A percentile compares a stretch with the other conserved stretches of the same genome.
phyloP scores from a whole-genome alignment of 2,113 vertebrate genomes.

The Corythornis vintsioides region DNA sequence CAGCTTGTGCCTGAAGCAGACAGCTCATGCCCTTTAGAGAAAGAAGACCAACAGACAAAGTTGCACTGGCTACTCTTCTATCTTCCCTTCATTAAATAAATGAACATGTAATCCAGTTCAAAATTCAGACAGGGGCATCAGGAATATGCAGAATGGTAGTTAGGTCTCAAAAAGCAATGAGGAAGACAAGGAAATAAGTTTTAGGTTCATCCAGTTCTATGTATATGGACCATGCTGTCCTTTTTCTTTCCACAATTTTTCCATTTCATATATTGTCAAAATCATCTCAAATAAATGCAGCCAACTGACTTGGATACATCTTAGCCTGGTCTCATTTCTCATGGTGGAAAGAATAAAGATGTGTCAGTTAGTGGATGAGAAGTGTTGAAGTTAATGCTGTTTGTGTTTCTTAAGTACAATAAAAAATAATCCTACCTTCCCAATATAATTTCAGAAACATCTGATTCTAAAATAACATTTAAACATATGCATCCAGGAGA shows the following conservation, averaged over 20 bases:
- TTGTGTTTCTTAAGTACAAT: background rate
- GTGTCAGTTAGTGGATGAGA: background rate
- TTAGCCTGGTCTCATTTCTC: background rate
- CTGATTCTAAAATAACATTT: background rate
- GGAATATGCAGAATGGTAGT: background rate
- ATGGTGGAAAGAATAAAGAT: background rate
- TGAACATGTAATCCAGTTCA: background rate
- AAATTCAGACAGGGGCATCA: background rate
- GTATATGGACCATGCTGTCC: background rate
- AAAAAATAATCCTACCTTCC: background rate
- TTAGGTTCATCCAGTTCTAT: background rate
- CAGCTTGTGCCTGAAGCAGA: background rate
- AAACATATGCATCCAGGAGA: background rate
- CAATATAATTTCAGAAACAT: background rate
- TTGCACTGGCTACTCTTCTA: background rate
- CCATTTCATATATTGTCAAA: background rate
- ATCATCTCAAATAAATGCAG: background rate
- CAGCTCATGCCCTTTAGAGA: background rate
- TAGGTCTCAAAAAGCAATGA: background rate
- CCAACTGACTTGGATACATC: background rate
- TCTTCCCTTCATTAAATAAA: conserved; percentile 39
- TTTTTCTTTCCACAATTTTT: background rate
- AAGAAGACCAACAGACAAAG: background rate
- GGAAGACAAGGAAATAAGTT: background rate
- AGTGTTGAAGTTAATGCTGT: background rate